Conservation (phyloP, 2,797 vertebrate species). For the Muscicapa striata region DNA sequence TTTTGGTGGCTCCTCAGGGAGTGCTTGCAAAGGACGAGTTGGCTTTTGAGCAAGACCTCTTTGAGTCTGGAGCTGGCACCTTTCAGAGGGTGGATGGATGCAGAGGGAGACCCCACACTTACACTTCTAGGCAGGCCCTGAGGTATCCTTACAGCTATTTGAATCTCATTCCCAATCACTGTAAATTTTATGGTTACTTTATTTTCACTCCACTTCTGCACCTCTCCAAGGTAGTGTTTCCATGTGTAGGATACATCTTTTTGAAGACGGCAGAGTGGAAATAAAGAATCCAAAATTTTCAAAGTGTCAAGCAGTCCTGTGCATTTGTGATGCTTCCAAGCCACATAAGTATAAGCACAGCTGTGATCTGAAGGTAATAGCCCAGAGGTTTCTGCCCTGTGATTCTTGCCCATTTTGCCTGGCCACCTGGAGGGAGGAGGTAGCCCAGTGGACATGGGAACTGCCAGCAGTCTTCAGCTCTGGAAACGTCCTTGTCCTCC, state of each 20-base stretch:
- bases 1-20: background rate
- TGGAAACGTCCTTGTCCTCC: background rate
- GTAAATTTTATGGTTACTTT: background rate
- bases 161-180: background rate
- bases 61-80: background rate
- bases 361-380: background rate
- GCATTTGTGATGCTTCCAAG: background rate
- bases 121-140: background rate
- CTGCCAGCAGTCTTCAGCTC: background rate
- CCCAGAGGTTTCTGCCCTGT: accelerated
- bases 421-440: background rate
- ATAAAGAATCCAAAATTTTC: background rate
- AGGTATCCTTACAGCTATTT: background rate
- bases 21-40: background rate
- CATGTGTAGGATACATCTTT: background rate
- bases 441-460: background rate
- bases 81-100: background rate
- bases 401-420: background rate
- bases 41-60: background rate
- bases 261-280: background rate
- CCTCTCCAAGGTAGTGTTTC: background rate
- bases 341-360: accelerated
- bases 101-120: background rate
- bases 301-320: background rate
- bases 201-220: background rate